Base-by-base conservation (phyloP, 1,140 invertebrate species). In the Caenorhabditis briggsae region DNA sequence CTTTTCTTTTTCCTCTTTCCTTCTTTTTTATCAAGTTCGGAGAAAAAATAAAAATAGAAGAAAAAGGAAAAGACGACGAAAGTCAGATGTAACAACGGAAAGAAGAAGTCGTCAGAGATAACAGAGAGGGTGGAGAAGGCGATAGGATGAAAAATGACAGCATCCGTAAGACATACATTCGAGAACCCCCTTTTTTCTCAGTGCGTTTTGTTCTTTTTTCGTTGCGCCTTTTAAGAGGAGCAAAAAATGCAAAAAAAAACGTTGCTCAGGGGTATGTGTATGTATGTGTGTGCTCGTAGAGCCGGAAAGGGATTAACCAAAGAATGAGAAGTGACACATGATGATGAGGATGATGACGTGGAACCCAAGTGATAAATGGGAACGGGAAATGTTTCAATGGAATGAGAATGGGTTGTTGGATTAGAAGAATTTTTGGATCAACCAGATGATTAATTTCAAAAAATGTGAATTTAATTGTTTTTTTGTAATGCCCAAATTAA, bases 81-180 rank as follows among this genome's bases (percentile, higher is more conserved):
- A 43, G 74, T 14, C 46, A 50, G 16, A 82, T 55, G 46, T 55
- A 55, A 48, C n/a, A 55, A 25, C 46, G 74, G 74, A 25, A 55
- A 25, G 43, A 65, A 25, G 41, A 46, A 70, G 43, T 12, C 50
- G 50, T 12, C 50, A 16, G 16, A 53, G 50, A 53, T 12, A 53
- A 16, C 50, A 16, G 11, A 16, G 50, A 53, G 7, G 56, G n/a
- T 12, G 16, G 16, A 70, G 18, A 70, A 70, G 41, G 65, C 65
- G 65, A 70, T 70, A 48, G 65, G 65, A 46, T 70, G 65, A 70
- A 70, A 70, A 70, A 70, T 70, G 65, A 48, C 33, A 70, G 65
- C 65, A 70, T 70, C 65, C 65, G 65, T 70, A 48, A 70, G 65
- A 46, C 65, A 48, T 41, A 70, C 65, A 70, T 70, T 70, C 18